Evolutionary conservation across 2,888 invertebrate species (phyloP).

Genomic region (Hesperia comma): DNA sequence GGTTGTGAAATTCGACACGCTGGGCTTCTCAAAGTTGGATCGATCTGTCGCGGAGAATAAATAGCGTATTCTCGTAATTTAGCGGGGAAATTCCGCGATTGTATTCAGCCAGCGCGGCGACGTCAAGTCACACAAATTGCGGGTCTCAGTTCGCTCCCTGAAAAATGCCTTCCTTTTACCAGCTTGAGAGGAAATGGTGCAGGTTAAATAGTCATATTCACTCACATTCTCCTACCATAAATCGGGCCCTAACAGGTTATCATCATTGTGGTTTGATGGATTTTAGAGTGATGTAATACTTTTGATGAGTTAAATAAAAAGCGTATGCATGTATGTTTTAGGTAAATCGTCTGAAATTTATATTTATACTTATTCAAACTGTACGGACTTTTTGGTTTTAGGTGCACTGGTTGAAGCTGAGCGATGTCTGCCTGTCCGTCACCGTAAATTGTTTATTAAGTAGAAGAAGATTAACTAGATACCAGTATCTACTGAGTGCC

Average conservation of each 20-base stretch:
- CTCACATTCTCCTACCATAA: conserved; percentile 52
- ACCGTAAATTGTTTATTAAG: no score
- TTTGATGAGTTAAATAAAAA: no score
- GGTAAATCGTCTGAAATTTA: no score
- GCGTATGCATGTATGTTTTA: no score
- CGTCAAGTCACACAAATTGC: conserved; percentile 69
- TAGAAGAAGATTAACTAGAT: no score
- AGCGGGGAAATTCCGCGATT: conserved; percentile 61
- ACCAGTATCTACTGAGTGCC: no score
- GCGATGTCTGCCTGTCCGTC: no score
- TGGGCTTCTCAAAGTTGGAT: conserved; percentile 53
- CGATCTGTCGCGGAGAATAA: conserved; percentile 61
- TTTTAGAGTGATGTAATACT: no score
- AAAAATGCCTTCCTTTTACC: conserved; percentile 69
- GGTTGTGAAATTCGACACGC: conserved; percentile 41
- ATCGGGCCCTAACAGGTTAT: background rate
- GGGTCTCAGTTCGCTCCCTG: conserved; percentile 55
- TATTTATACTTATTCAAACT: no score
- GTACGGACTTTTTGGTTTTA: no score
- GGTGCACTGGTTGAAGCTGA: no score
- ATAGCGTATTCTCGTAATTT: conserved; percentile 67
- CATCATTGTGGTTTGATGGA: no score
- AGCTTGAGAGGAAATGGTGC: conserved; percentile 53
- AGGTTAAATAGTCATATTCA: conserved; percentile 70
- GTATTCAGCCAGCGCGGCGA: conserved; percentile 56